Percentiles rank a stretch among this genome's conserved stretches.
Conservation (phyloP, 2,888 invertebrate genomes). For the Macrosiphum euphorbiae region DNA sequence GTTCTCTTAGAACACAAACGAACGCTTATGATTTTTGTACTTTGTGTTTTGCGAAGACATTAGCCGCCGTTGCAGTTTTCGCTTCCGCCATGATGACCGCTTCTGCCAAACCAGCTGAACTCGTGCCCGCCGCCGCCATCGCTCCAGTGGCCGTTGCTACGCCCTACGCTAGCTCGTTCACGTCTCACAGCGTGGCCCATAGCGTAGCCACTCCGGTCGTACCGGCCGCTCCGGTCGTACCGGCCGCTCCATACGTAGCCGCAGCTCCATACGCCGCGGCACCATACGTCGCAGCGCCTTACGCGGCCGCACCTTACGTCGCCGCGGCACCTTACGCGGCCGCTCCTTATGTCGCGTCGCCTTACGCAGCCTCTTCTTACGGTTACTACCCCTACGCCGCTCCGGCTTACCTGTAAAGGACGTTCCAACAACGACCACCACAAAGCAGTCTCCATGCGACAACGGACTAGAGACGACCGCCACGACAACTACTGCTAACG, state of each 20-base stretch:
- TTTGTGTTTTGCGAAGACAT: conserved; percentile 2
- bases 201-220: conserved; percentile 64
- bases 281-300: not conserved
- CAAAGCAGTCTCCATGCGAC: not conserved
- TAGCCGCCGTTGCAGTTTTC: conserved; percentile 32
- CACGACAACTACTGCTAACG: not conserved
- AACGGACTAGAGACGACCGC: not conserved
- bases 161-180: conserved; percentile 56
- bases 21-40: not conserved
- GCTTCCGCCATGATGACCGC: conserved; percentile 29
- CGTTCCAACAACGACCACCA: not conserved
- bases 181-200: conserved; percentile 61
- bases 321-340: not conserved
- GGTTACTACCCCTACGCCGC: not conserved
- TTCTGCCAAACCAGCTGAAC: conserved; percentile 23
- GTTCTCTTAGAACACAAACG: no score
- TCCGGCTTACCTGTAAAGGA: not conserved
- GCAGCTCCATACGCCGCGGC: not conserved
- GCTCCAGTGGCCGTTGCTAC: conserved; percentile 59
- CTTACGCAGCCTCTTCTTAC: not conserved
- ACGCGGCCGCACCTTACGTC: not conserved
- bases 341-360: not conserved
- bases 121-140: conserved; percentile 48
- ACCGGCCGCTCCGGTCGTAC: not conserved
- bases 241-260: not conserved